These are phyloP conservation scores for Microplitis manilae DNA, from an alignment of 2,888 invertebrate genomes.

Conservation along the genomic window DNA sequence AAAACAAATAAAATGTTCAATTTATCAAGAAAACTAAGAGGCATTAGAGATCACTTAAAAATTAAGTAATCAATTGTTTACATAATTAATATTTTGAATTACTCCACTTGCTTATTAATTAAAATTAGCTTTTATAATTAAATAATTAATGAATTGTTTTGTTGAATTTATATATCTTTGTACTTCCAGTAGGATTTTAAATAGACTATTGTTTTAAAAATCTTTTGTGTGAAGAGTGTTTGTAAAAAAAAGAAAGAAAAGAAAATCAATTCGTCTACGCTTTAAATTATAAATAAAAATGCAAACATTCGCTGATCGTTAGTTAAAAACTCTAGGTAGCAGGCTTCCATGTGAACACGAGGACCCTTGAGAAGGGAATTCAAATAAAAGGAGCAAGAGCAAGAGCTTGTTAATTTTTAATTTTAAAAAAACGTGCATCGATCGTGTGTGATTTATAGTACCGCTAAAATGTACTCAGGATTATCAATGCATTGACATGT, in stretches of 20 bases:
- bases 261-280: slow-evolving; percentile 9
- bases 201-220: slow-evolving; percentile 26
- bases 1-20: too few species aligned
- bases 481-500: slow-evolving; percentile 33
- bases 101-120: not conserved
- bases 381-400: slow-evolving; percentile 7
- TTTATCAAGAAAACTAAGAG: too few species aligned
- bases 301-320: slow-evolving; percentile 12
- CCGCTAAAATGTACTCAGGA: slow-evolving; percentile 33
- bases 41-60: too few species aligned
- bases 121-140: not conserved
- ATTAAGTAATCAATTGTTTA: too few species aligned
- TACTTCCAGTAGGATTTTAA: slow-evolving; percentile 40
- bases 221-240: slow-evolving; percentile 19
- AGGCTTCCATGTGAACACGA: slow-evolving; percentile 31
- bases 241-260: not conserved
- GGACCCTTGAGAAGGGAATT: slow-evolving; percentile 25
- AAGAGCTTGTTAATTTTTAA: slow-evolving; percentile 35
- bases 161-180: slow-evolving; percentile 48
- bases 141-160: slow-evolving; percentile 30
- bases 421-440: slow-evolving; percentile 23
- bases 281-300: slow-evolving; percentile 8
- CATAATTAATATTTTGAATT: too few species aligned
- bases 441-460: slow-evolving; percentile 32
- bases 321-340: slow-evolving; percentile 18